Conservation (phyloP, 1,140 invertebrate species). For the Radopholus similis region DNA sequence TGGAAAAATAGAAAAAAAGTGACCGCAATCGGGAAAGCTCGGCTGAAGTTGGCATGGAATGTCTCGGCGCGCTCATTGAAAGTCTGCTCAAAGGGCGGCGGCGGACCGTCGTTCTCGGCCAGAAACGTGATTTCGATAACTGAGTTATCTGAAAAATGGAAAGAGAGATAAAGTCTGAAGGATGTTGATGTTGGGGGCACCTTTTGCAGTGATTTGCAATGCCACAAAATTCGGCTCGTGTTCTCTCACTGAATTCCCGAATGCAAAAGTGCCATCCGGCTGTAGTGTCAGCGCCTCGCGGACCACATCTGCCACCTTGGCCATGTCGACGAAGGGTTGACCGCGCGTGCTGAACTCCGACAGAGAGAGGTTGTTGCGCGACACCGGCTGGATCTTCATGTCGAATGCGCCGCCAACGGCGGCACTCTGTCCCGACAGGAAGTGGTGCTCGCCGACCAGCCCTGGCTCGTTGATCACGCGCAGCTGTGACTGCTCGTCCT, state of each 20-base stretch:
- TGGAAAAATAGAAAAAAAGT: not conserved
- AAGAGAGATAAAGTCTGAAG: not conserved
- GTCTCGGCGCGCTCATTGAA: not conserved
- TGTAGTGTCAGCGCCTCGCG: not conserved
- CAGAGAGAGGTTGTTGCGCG: not conserved
- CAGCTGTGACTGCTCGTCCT: not conserved
- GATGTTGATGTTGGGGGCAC: not conserved
- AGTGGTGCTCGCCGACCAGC: not conserved
- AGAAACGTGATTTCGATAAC: slow-evolving; percentile 13
- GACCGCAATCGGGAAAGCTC: slow-evolving; percentile 8
- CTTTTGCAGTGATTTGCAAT: slow-evolving; percentile 9
- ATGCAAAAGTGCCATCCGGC: slow-evolving; percentile 1
- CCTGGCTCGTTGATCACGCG: not conserved
- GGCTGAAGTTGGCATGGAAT: slow-evolving; percentile 6
- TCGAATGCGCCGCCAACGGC: slow-evolving; percentile 7
- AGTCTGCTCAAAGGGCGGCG: not conserved
- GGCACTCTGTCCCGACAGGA: not conserved
- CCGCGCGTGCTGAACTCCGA: not conserved
- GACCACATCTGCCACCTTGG: not conserved
- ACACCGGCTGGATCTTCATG: not conserved
- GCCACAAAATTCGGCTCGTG: slow-evolving; percentile 16
- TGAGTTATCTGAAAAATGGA: slow-evolving; percentile 5
- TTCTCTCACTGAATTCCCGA: not conserved
- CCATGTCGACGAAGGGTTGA: slow-evolving; percentile 11
- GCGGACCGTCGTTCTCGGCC: not conserved